Evolutionary conservation across 2,888 invertebrate genomes (phyloP), one percentile per base, ranked within the genome.

Genomic region (Stenodera caucasica): DNA sequence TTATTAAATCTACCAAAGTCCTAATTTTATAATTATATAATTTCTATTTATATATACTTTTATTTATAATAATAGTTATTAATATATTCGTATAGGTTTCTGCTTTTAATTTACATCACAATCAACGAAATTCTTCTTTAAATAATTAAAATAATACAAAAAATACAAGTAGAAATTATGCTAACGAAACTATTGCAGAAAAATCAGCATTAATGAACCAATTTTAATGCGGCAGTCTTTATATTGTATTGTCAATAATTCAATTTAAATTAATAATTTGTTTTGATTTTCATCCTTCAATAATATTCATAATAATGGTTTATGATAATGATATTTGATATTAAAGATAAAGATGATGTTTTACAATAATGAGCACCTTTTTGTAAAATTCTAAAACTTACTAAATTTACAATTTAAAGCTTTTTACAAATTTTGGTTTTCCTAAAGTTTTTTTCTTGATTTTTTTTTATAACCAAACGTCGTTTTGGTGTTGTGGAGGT

Each of bases 181-280:
- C 52, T 33, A 53, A 52, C 32, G 23, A 61, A 57, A 26, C 23
- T 60, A 65, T 63, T 63, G 63, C 63, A 63, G 60, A 60, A 15
- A 54, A 52, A 58, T 37, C 18, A 33, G 51, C 23, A 11, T 30
- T 53, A 35, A 58, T 57, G 55, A 58, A 58, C 63, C 45, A 45
- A 45, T 45, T 45, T 59, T 64, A 61, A 60, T 59, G 64, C 67
- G 65, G 71, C 77, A 76, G 77, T 77, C 77, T 77, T 76, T 65
- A 64, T 65, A 56, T 70, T 71, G 73, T 77, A 77, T 77, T 77
- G 77, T 77, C 77, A 71, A 67, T 71, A 71, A 70, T 69, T 52
- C 60, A 64, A 61, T 57, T 64, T 66, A 67, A 68, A 64, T 59
- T 26, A 65, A 66, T 67, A 55, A 58, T 65, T 57, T 57, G 58